Conservation (phyloP, 2,888 invertebrate species). For the Alcis repandata region DNA sequence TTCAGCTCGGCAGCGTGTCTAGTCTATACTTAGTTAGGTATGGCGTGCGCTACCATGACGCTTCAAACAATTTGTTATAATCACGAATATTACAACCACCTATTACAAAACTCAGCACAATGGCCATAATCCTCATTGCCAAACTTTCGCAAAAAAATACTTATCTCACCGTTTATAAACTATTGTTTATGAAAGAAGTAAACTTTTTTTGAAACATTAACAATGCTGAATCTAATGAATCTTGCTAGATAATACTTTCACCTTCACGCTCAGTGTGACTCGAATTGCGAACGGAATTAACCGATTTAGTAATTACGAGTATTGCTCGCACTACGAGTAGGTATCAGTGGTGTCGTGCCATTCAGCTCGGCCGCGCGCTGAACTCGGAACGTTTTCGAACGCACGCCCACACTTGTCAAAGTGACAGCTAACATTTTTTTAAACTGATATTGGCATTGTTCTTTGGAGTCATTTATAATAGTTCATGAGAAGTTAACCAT, state of each 20-base stretch:
- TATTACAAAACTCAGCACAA: conserved; percentile 9
- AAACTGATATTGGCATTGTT: conserved; percentile 7
- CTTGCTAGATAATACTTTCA: conserved; percentile 33
- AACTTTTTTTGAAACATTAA: conserved; percentile 18
- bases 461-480: too few species aligned
- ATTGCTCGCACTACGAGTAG: conserved; percentile 22
- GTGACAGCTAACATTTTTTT: conserved; percentile 22
- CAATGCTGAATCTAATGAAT: conserved; percentile 25
- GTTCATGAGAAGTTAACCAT: too few species aligned
- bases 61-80: neutral
- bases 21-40: too few species aligned
- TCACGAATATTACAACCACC: neutral
- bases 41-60: neutral
- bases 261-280: conserved; percentile 31
- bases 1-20: too few species aligned
- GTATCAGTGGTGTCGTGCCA: conserved; percentile 16
- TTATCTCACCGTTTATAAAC: conserved; percentile 17
- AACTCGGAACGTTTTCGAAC: conserved; percentile 15
- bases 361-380: conserved; percentile 14
- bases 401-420: conserved; percentile 27
- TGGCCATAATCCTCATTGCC: conserved; percentile 17
- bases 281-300: conserved; percentile 22
- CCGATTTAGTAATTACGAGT: conserved; percentile 28
- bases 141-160: conserved; percentile 14
- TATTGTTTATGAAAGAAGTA: conserved; percentile 20